Base-by-base conservation (phyloP, 2,888 invertebrate genomes). In the Epistrophe eligans region DNA sequence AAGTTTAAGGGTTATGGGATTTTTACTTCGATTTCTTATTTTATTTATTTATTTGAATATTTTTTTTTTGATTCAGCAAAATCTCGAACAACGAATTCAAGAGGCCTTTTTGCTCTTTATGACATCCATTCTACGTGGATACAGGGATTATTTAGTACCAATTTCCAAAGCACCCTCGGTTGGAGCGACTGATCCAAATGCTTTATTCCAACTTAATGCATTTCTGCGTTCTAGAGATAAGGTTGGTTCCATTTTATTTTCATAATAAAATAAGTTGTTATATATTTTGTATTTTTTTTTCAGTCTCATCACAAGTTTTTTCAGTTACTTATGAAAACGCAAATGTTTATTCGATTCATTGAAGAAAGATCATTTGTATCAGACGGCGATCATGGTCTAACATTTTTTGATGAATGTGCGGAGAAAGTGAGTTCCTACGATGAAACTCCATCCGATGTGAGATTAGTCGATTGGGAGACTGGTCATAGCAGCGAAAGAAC, bases 351-450 rank as follows among this genome's bases (percentile, higher is more conserved):
- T 89, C 96, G 99, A 71, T 99, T 99, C 93, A 99, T 99, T 88
- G 99, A 99, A 93, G 99, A 99, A 93, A 95, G 99, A 24, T 99
- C 99, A 89, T 99, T 99, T 93, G 98, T 99, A 0, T 98, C 98
- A n/a, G 99, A 99, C 91, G 98, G 97, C 90, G 99, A 99, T 93
- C 98, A 98, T 84, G 98, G 98, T 62, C 94, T 99, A 79, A 98
- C 97, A 15, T 98, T 98, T 93, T 99, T 99, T 91, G 99, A 99
- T 93, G 99, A 99, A 91, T 99, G 99, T 92, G 96, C 97, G 9
- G 98, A 98, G 91, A 96, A 97, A 91, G 94, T 96, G 50, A 93
- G 94, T 80, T 93, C 93, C 13, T 92, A 93, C 83, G 94, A 94
- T 88, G 95, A 95, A 89, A 91, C 92, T 19, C 91, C 92, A 15